Evolutionary conservation across 2,797 vertebrate genomes (phyloP).

Genomic region (Rhynchotus rufescens): DNA sequence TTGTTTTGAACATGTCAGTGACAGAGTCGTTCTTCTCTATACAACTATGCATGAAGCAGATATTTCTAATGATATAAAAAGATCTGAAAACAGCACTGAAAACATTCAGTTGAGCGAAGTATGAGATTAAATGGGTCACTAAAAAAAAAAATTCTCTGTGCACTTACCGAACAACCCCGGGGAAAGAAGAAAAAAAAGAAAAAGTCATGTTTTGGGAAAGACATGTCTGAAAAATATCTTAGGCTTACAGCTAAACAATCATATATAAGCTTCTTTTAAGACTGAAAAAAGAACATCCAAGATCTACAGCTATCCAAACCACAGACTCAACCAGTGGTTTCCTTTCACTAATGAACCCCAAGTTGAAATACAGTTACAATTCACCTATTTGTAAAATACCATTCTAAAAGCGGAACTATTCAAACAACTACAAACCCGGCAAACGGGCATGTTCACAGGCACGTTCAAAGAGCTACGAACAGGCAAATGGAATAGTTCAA

Average conservation of each 20-base stretch:
- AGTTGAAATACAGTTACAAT: background rate
- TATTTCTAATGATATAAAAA: conserved; percentile 42
- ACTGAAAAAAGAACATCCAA: background rate
- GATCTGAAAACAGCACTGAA: conserved; percentile 26
- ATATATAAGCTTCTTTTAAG: background rate
- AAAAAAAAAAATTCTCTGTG: conserved; percentile 4
- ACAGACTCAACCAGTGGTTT: background rate
- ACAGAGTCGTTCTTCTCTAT: background rate
- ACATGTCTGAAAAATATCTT: background rate
- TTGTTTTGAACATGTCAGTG: background rate
- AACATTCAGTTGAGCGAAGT: background rate
- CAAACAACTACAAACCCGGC: background rate
- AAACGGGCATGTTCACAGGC: no score
- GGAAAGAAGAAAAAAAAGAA: background rate
- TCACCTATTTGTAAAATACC: background rate
- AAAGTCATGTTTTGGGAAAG: background rate
- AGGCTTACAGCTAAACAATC: background rate
- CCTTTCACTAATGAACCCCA: background rate
- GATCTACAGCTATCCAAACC: background rate
- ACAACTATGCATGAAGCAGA: conserved; percentile 10
- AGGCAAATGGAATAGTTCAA: background rate
- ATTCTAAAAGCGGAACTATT: background rate
- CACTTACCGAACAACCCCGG: background rate
- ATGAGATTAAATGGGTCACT: conserved; percentile 37
- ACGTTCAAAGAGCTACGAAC: no score